Evolutionary conservation across 2,113 vertebrate genomes (phyloP).

Genomic region (zebrafish (Danio rerio)): DNA sequence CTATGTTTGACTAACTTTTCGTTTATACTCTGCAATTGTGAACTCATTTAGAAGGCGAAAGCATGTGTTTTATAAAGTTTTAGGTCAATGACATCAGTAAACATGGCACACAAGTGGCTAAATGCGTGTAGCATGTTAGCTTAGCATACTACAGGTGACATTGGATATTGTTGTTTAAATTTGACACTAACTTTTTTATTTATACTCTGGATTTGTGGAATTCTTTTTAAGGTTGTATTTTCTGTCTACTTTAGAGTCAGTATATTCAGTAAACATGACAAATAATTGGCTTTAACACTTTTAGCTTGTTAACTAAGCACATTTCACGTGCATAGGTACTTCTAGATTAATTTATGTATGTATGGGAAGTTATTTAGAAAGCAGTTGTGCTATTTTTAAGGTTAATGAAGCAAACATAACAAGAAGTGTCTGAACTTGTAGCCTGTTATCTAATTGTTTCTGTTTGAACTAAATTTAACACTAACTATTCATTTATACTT

Average conservation of each 20-base stretch:
- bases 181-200: neutral
- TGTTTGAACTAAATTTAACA: neutral
- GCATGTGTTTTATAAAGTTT: too few relatives aligned
- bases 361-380: neutral
- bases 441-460: neutral
- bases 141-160: conserved; percentile 28
- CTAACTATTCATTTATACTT: neutral
- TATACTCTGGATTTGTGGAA: too few relatives aligned
- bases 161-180: conserved; percentile 14
- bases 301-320: neutral
- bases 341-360: conserved; percentile 4
- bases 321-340: conserved; percentile 25
- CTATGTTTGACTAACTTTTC: neutral
- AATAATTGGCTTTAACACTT: neutral
- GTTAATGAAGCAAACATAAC: neutral
- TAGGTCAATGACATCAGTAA: conserved; percentile 27
- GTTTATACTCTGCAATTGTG: too few relatives aligned
- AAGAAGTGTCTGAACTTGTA: neutral
- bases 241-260: too few relatives aligned
- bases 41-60: too few relatives aligned
- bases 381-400: too few relatives aligned
- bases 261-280: too few relatives aligned
- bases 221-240: too few relatives aligned
- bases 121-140: neutral
- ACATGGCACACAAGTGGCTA: conserved; percentile 16